phyloP scores from a whole-genome alignment of 2,888 invertebrate genomes.

The Xanthia togata region DNA sequence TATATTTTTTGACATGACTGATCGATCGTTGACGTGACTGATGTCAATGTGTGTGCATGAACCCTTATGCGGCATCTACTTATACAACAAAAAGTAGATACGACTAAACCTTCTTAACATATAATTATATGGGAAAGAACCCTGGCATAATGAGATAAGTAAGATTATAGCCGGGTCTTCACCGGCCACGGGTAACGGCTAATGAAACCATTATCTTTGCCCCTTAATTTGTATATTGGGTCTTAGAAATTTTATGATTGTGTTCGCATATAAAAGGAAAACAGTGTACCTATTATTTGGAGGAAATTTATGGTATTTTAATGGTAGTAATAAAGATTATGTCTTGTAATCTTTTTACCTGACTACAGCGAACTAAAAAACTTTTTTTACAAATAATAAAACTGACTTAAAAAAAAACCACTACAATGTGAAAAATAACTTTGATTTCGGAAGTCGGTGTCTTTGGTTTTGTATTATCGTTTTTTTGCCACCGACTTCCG shows the following conservation, averaged over 20 bases:
- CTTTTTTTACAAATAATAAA: no score
- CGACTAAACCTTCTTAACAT: conserved; percentile 23
- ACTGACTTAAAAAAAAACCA: no score
- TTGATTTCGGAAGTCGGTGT: no score
- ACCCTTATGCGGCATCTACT: neutral
- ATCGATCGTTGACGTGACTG: no score
- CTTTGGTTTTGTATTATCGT: no score
- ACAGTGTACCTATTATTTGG: conserved; percentile 11
- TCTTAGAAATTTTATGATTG: conserved; percentile 25
- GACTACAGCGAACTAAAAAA: no score
- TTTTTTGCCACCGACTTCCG: no score
- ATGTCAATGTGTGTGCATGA: no score
- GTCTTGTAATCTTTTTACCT: neutral
- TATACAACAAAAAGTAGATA: neutral
- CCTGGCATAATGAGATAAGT: conserved; percentile 54
- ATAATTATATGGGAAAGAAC: neutral
- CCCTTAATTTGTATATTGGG: conserved; percentile 53
- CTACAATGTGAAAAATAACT: no score
- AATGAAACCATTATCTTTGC: conserved; percentile 45
- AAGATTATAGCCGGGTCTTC: conserved; percentile 48
- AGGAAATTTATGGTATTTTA: neutral
- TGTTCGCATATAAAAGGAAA: conserved; percentile 32
- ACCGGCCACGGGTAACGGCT: conserved; percentile 28
- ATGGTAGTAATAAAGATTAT: neutral
- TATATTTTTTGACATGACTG: no score